Conservation (phyloP, 2,113 vertebrate species). For the Phyllopteryx taeniolatus region DNA sequence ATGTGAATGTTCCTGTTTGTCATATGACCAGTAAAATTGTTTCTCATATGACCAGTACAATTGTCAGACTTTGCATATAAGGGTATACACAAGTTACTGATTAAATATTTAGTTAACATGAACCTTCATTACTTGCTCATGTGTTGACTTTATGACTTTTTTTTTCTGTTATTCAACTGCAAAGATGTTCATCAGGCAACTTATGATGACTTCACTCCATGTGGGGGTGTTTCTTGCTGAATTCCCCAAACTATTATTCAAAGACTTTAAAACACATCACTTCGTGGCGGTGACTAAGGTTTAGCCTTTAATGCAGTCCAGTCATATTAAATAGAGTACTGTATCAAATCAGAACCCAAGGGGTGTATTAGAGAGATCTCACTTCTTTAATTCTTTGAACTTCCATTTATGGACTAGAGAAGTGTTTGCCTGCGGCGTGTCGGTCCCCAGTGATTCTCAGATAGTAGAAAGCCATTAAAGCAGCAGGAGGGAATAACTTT, state of each 20-base stretch:
- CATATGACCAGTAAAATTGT: neutral
- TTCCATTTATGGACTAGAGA: neutral
- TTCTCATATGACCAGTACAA: neutral
- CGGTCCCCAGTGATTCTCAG: neutral
- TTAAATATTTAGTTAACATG: conserved; percentile 1
- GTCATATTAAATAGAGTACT: conserved; percentile 1
- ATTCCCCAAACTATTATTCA: conserved; percentile 48
- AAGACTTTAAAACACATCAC: conserved; percentile 30
- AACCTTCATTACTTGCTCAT: conserved; percentile 6
- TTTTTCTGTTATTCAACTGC: conserved; percentile 28
- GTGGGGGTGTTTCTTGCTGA: conserved; percentile 47
- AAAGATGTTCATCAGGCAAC: conserved; percentile 17
- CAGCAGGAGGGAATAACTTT: neutral
- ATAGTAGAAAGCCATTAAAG: no score
- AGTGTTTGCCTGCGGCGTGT: neutral
- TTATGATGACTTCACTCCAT: conserved; percentile 40
- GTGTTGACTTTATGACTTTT: conserved; percentile 10
- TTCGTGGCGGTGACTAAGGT: conserved; percentile 17
- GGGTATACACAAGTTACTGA: neutral
- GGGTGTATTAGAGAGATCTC: neutral
- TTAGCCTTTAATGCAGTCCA: neutral
- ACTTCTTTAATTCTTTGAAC: neutral
- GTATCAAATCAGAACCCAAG: neutral
- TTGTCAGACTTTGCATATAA: neutral
- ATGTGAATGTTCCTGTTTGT: conserved; percentile 1